A percentile compares a stretch with the other conserved stretches of the same genome.
phyloP scores from a whole-genome alignment of 2,888 invertebrate species.

The Apoda limacodes region DNA sequence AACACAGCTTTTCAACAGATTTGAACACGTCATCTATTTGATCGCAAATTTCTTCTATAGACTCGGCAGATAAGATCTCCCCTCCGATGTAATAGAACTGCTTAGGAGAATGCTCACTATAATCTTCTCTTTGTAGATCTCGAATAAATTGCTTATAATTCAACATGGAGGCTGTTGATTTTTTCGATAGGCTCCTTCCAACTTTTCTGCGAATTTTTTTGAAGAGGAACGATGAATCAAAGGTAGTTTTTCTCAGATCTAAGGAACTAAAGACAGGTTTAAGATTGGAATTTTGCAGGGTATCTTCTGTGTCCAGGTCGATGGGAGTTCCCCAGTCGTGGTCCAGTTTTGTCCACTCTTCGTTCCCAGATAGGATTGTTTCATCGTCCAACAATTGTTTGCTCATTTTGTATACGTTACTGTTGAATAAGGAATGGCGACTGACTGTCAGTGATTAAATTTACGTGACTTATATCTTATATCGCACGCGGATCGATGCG shows the following conservation, averaged over 20 bases:
- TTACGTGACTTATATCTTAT: no score
- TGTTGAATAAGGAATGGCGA: no score
- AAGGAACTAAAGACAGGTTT: conserved; percentile 39
- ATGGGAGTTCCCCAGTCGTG: conserved; percentile 50
- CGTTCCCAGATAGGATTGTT: conserved; percentile 42
- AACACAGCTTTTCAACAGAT: conserved; percentile 47
- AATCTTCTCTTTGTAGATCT: conserved; percentile 29
- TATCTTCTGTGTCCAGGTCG: conserved; percentile 42
- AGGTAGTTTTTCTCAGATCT: conserved; percentile 42
- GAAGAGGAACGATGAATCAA: conserved; percentile 48
- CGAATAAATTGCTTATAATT: conserved; percentile 46
- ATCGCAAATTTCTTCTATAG: conserved; percentile 49
- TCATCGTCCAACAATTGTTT: conserved; percentile 37
- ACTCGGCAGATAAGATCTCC: conserved; percentile 43
- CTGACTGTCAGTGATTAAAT: no score
- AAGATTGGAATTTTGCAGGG: conserved; percentile 11
- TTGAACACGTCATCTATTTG: conserved; percentile 52
- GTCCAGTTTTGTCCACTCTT: conserved; percentile 49
- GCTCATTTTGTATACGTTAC: conserved; percentile 19
- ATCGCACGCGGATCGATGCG: no score
- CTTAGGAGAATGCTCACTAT: conserved; percentile 25
- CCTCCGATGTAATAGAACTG: conserved; percentile 42
- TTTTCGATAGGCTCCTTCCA: conserved; percentile 33
- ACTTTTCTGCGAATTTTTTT: conserved; percentile 40
- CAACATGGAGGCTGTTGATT: conserved; percentile 25